Conservation (phyloP, 2,888 invertebrate genomes). For the Cataglyphis livida region DNA sequence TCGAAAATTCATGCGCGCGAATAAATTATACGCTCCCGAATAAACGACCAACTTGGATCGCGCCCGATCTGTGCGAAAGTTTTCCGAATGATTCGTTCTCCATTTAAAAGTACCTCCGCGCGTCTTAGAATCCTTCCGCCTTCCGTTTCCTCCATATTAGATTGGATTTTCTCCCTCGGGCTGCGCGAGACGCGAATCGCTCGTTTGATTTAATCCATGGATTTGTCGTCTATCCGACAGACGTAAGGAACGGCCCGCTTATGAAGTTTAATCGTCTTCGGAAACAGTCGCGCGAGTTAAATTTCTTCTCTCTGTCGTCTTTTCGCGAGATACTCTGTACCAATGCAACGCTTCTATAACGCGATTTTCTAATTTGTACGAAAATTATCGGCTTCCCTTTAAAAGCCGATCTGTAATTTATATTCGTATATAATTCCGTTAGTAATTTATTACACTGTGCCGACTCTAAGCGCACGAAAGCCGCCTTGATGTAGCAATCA, state of each 20-base stretch:
- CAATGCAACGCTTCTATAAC: not conserved
- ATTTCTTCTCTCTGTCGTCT: conserved; percentile 38
- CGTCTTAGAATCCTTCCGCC: conserved; percentile 12
- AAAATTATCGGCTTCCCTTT: not conserved
- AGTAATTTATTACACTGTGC: not conserved
- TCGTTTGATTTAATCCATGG: conserved; percentile 69
- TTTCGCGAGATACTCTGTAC: not conserved
- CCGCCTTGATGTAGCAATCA: not conserved
- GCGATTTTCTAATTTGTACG: not conserved
- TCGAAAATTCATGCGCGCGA: conserved; percentile 29
- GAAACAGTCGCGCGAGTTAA: conserved; percentile 44
- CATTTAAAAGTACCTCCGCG: conserved; percentile 60
- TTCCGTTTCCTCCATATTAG: conserved; percentile 54
- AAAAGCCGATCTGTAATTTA: not conserved
- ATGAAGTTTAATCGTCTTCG: conserved; percentile 62
- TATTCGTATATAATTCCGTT: not conserved
- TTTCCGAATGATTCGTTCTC: conserved; percentile 76
- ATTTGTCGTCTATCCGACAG: conserved; percentile 59
- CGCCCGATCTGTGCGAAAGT: conserved; percentile 67
- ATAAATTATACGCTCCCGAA: conserved; percentile 59
- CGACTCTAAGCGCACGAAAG: not conserved
- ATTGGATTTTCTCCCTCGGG: conserved; percentile 68
- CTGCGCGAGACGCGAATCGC: conserved; percentile 42
- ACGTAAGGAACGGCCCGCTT: conserved; percentile 57
- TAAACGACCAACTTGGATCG: conserved; percentile 66